Evolutionary conservation across 2,888 invertebrate genomes (phyloP).

Genomic region (Catonia carolina): DNA sequence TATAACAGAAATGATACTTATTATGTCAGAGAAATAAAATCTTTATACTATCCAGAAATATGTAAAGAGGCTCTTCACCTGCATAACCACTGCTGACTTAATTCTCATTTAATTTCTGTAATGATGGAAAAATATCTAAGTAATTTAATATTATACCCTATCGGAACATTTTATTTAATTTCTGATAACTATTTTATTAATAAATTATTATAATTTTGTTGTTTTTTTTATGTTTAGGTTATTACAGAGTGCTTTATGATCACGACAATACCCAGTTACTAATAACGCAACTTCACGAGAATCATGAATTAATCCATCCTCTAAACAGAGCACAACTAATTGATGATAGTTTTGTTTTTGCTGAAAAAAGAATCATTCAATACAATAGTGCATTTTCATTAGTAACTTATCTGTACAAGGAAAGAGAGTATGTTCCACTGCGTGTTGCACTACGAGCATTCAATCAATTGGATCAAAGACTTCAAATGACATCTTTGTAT

Average conservation of each 20-base stretch:
- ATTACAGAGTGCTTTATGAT: constrained; percentile 62
- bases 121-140: too few species aligned
- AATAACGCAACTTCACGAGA: constrained; percentile 43
- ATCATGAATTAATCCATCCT: constrained; percentile 50
- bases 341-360: constrained; percentile 69
- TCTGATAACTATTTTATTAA: too few species aligned
- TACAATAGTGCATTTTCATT: neutral
- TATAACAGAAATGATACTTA: too few species aligned
- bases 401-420: neutral
- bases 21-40: too few species aligned
- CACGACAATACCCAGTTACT: constrained; percentile 51
- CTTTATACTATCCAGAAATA: too few species aligned
- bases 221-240: constrained; percentile 55
- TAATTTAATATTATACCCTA: too few species aligned
- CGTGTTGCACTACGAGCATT: neutral
- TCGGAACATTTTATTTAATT: too few species aligned
- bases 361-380: constrained; percentile 36
- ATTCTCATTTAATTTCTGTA: too few species aligned
- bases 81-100: too few species aligned
- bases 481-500: too few species aligned
- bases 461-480: neutral
- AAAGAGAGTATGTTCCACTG: constrained; percentile 1
- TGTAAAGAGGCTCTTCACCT: too few species aligned
- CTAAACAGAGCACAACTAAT: constrained; percentile 72
- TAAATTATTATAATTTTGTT: too few species aligned